A percentile compares a stretch with the other conserved stretches of the same genome.
These are phyloP conservation scores for Sapayoa aenigma DNA, from an alignment of 2,113 vertebrate species.

Conservation along the genomic window DNA sequence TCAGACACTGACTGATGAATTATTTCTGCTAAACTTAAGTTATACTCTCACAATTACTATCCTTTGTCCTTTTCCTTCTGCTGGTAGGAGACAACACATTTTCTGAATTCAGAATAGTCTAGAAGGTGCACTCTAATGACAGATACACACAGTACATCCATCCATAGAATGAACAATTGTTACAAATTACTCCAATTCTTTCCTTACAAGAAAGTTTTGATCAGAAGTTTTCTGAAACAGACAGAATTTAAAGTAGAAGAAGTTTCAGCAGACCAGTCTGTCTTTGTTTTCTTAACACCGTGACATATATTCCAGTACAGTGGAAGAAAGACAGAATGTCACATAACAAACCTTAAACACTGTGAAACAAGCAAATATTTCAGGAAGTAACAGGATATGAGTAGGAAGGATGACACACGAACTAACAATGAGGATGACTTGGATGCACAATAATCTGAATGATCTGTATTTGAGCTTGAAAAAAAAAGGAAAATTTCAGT, in stretches of 20 bases:
- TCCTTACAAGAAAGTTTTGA: not conserved
- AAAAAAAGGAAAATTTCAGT: not conserved
- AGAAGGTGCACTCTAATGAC: not conserved
- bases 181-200: not conserved
- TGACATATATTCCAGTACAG: not conserved
- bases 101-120: not conserved
- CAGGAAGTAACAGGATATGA: not conserved
- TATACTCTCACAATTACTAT: not conserved
- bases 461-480: no score
- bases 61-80: rapidly evolving
- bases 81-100: not conserved
- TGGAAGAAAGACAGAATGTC: not conserved
- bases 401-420: not conserved
- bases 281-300: not conserved
- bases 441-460: not conserved
- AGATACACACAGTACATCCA: not conserved
- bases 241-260: not conserved
- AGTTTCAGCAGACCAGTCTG: not conserved
- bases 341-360: not conserved
- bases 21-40: not conserved
- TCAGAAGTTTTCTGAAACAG: not conserved
- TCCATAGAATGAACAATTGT: not conserved
- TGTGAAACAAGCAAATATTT: not conserved
- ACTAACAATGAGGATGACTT: not conserved
- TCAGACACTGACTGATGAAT: not conserved